These are phyloP conservation scores for Ophioninae sp. DNA, from an alignment of 2,888 invertebrate species.

Conservation along the genomic window DNA sequence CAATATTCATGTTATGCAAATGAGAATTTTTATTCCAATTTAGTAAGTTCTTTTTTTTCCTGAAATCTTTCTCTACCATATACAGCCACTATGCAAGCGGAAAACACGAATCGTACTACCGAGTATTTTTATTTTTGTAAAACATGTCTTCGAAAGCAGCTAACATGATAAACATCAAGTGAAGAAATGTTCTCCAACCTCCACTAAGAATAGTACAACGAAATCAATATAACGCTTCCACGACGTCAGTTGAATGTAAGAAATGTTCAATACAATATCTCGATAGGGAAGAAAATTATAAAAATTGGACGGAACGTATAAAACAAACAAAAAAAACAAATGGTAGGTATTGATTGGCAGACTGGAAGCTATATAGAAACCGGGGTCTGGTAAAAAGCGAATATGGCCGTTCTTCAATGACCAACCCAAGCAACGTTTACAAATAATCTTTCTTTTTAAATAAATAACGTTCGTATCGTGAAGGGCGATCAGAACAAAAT, in stretches of 20 bases:
- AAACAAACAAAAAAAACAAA: slow-evolving; percentile 46
- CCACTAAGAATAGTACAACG: background rate
- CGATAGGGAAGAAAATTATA: background rate
- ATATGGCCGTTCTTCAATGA: slow-evolving; percentile 61
- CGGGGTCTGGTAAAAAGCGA: slow-evolving; percentile 21
- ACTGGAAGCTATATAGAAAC: slow-evolving; percentile 33
- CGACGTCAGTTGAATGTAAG: background rate
- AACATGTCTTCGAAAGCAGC: background rate
- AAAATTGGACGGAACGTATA: background rate
- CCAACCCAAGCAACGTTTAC: slow-evolving; percentile 34
- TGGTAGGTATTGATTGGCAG: slow-evolving; percentile 58
- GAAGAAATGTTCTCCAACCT: background rate
- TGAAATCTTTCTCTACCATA: background rate
- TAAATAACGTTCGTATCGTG: background rate
- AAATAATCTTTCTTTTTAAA: background rate
- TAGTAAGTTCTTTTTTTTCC: too few species aligned
- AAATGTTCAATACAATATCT: background rate
- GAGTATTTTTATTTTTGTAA: background rate
- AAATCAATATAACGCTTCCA: background rate
- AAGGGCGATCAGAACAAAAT: background rate
- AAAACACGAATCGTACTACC: background rate
- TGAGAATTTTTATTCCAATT: too few species aligned
- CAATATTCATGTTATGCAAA: too few species aligned
- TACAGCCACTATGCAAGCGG: background rate
- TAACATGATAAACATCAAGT: background rate